These are phyloP conservation scores for Adelognathus sp. DNA, from an alignment of 2,888 invertebrate species.

Conservation along the genomic window DNA sequence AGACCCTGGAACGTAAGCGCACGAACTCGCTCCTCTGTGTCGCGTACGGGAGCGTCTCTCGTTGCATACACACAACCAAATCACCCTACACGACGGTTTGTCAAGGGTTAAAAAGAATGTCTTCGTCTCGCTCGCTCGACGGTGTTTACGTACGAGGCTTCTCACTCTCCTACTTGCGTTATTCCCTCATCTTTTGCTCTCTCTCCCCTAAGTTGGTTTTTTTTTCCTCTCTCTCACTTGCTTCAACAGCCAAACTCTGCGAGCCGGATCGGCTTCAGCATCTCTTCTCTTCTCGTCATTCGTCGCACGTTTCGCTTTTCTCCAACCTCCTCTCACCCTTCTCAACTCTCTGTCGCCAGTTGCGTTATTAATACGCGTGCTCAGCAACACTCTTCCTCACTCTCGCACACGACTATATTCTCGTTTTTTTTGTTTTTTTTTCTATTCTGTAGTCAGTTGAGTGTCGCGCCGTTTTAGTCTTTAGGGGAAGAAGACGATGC, in stretches of 20 bases:
- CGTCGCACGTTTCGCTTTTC: slow-evolving; percentile 44
- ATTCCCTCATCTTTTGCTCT: slow-evolving; percentile 4
- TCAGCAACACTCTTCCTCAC: slow-evolving; percentile 30
- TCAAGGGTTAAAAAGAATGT: slow-evolving; percentile 68
- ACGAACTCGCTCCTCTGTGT: background rate
- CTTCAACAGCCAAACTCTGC: background rate
- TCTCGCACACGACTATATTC: slow-evolving; percentile 1
- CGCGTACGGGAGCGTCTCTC: background rate
- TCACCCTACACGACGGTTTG: slow-evolving; percentile 57
- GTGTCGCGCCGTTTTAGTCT: slow-evolving; percentile 44
- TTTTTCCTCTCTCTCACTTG: slow-evolving; percentile 15
- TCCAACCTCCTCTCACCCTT: slow-evolving; percentile 52
- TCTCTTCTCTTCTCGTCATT: slow-evolving; percentile 44
- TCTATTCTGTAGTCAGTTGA: slow-evolving; percentile 35
- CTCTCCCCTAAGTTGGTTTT: slow-evolving; percentile 17
- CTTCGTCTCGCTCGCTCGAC: slow-evolving; percentile 26
- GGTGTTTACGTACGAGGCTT: background rate
- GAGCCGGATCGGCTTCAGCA: slow-evolving; percentile 37
- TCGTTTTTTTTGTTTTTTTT: background rate
- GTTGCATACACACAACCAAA: slow-evolving; percentile 5
- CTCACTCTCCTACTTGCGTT: background rate
- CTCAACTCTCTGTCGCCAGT: slow-evolving; percentile 59
- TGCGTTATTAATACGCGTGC: slow-evolving; percentile 53
- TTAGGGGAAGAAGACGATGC: background rate
- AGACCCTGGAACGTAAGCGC: slow-evolving; percentile 21